Percentiles rank a stretch among this genome's conserved stretches.
phyloP scores from a whole-genome alignment of 2,113 vertebrate species.

The Turdus rufiventris region DNA sequence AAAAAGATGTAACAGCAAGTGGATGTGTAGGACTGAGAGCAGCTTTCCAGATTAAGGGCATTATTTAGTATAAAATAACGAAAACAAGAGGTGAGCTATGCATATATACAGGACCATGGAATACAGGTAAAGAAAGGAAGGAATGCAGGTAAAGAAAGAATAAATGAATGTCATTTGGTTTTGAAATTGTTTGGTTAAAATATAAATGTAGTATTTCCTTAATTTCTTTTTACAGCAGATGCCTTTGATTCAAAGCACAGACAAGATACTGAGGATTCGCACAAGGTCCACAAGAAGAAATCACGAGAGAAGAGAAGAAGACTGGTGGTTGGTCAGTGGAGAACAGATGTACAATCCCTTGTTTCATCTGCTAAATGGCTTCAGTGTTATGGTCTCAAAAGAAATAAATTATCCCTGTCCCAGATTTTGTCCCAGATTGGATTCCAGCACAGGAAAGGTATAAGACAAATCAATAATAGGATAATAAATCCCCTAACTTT shows the following conservation, averaged over 20 bases:
- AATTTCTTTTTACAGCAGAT: slow-evolving; percentile 23
- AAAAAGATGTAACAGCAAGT: not conserved
- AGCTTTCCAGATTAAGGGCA: not conserved
- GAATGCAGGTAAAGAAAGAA: not conserved
- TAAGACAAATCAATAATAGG: not conserved
- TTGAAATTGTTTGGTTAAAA: not conserved
- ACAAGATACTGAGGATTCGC: not conserved
- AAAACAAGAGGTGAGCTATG: not conserved
- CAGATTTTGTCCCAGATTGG: slow-evolving; percentile 79
- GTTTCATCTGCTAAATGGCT: slow-evolving; percentile 79
- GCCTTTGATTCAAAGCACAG: not conserved
- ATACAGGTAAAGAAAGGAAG: not conserved
- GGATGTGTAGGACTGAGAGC: not conserved
- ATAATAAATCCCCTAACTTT: not conserved
- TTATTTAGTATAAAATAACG: not conserved
- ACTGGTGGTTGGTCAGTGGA: not conserved
- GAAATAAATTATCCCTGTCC: slow-evolving; percentile 70
- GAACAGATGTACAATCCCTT: slow-evolving; percentile 52
- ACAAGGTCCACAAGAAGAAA: not conserved
- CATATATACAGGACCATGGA: not conserved
- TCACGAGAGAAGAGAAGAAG: not conserved
- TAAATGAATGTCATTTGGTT: not conserved
- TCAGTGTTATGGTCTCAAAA: slow-evolving; percentile 74
- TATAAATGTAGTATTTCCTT: not conserved
- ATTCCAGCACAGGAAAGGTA: slow-evolving; percentile 80